Percentiles rank a stretch among this genome's conserved stretches.
Evolutionary conservation across 2,797 vertebrate genomes (phyloP).

Genomic region (Poecilia picta): DNA sequence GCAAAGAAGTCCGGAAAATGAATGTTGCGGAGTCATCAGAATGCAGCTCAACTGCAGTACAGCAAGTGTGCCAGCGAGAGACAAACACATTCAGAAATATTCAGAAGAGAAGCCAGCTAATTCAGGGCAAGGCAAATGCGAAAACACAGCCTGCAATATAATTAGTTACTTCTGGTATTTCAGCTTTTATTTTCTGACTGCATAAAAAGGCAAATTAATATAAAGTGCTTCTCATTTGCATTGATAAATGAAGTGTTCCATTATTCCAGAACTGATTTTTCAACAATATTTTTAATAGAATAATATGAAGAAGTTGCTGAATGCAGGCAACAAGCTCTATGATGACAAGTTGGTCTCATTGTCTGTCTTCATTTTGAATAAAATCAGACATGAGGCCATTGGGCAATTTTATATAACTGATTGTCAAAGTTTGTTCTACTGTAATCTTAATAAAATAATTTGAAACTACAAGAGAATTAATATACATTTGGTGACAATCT

Average conservation of each 20-base stretch:
- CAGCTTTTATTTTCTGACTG: neutral
- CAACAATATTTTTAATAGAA: neutral
- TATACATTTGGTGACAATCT: neutral
- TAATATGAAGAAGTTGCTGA: neutral
- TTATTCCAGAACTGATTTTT: neutral
- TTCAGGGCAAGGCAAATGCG: conserved; percentile 23
- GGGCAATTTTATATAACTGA: conserved; percentile 5
- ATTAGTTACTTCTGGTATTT: neutral
- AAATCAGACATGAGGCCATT: neutral
- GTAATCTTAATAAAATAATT: neutral
- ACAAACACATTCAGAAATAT: conserved; percentile 31
- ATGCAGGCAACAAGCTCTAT: neutral
- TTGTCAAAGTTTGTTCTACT: neutral
- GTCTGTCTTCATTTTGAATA: neutral
- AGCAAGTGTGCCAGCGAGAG: conserved; percentile 36
- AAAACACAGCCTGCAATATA: neutral
- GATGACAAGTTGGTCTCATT: neutral
- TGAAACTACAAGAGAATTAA: neutral
- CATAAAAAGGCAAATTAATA: neutral
- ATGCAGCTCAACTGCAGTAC: conserved; percentile 42
- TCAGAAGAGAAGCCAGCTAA: conserved; percentile 22
- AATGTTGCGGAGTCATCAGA: conserved; percentile 53
- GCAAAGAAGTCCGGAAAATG: conserved; percentile 32
- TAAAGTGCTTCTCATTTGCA: neutral
- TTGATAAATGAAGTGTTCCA: neutral